A percentile compares a stretch with the other conserved stretches of the same genome.
Evolutionary conservation across 2,113 vertebrate genomes (phyloP).

Genomic region (Leucopternis melanops): DNA sequence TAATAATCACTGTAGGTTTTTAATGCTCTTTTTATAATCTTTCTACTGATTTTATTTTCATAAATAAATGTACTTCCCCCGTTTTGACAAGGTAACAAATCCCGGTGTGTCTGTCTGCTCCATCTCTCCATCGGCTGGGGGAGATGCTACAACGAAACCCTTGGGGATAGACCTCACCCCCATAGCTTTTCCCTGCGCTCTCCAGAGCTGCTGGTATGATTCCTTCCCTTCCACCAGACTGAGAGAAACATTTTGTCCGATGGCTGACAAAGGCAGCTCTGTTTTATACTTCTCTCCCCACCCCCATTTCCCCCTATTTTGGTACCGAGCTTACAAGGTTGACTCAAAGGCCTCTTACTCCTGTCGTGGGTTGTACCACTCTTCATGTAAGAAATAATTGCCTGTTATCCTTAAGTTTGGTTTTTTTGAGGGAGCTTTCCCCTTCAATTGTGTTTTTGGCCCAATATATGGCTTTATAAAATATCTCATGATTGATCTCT

Average conservation of each 20-base stretch:
- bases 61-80: not conserved
- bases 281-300: not conserved
- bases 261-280: conserved; percentile 36
- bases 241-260: not conserved
- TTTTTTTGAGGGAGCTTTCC: not conserved
- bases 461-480: not conserved
- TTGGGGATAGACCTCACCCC: not conserved
- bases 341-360: not conserved
- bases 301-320: not conserved
- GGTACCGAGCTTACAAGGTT: not conserved
- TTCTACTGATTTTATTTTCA: not conserved
- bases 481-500: not conserved
- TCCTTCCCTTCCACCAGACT: conserved; percentile 41
- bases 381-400: not conserved
- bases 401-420: not conserved
- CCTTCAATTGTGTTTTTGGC: not conserved
- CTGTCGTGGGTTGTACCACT: not conserved
- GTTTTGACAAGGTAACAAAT: not conserved
- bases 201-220: conserved; percentile 11
- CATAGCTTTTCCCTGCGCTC: conserved; percentile 14
- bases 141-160: not conserved
- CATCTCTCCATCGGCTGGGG: not conserved
- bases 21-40: not conserved
- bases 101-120: not conserved
- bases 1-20: not conserved